Evolutionary conservation across 2,888 invertebrate species (phyloP).

Genomic region (Protodeltote pygarga): DNA sequence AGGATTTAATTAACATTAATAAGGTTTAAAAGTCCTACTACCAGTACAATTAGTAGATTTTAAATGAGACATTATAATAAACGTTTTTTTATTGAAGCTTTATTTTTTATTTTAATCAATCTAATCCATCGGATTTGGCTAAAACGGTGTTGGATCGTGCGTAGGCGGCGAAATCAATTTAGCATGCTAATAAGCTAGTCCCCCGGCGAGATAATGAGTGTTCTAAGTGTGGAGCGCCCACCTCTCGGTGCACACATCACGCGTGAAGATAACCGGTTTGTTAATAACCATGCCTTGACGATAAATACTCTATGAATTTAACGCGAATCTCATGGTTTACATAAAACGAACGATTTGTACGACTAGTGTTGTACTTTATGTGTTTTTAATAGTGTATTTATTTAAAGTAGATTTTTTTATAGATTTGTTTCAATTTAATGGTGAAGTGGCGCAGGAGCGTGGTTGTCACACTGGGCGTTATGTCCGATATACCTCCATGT

Average conservation of each 20-base stretch:
- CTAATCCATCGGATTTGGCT: constrained; percentile 29
- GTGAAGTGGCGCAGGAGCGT: constrained; percentile 53
- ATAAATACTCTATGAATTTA: constrained; percentile 62
- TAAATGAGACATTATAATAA: constrained; percentile 34
- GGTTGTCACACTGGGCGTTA: constrained; percentile 61
- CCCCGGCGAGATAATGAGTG: constrained; percentile 68
- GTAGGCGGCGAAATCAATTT: constrained; percentile 75
- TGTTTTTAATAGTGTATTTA: constrained; percentile 69
- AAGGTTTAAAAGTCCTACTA: constrained; percentile 26
- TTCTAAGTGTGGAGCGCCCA: constrained; percentile 57
- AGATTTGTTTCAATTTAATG: constrained; percentile 62
- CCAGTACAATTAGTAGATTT: constrained; percentile 29
- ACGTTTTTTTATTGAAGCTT: constrained; percentile 31
- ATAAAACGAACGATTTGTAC: constrained; percentile 58
- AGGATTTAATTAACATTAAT: constrained; percentile 26
- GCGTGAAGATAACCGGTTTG: constrained; percentile 51
- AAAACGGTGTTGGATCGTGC: constrained; percentile 40
- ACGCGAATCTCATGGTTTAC: constrained; percentile 56
- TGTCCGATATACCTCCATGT: constrained; percentile 57
- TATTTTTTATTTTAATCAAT: constrained; percentile 19
- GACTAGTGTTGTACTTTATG: constrained; percentile 58
- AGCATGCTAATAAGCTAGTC: constrained; percentile 67
- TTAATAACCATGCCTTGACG: constrained; percentile 43
- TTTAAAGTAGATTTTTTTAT: constrained; percentile 66
- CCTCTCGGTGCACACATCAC: constrained; percentile 42